Base-by-base conservation (phyloP, 1,140 invertebrate genomes). In the Galleria mellonella region DNA sequence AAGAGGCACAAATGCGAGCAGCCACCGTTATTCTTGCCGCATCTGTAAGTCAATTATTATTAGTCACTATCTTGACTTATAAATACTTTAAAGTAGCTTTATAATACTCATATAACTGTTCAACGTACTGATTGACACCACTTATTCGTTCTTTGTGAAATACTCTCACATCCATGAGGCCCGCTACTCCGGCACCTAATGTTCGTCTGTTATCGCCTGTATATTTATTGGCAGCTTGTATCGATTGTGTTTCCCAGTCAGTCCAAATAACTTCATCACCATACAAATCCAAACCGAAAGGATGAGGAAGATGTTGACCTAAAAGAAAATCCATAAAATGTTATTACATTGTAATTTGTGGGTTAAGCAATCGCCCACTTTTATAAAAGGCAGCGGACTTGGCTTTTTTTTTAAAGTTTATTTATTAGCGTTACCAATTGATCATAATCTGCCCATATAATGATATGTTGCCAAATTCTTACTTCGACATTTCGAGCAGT, bases 1-100 rank as follows among this genome's bases (percentile, higher is more conserved):
- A 97, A 69, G n/a, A 98, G 85, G 75, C 96, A 98, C 3, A 97
- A 86, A 81, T 97, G 95, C 0, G 95, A 96, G 74, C 96, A 97
- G 7, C 91, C 92, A 9, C 94, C 95, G 65, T 96, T 99, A 49
- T 93, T 91, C 27, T 87, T 88, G 6, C 89, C 91, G 77, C 97
- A 98, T 47, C 84, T 82, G 50, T 14, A 47, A 51, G 32, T 32
- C 46, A 37, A 42, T 10, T 5, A 35, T 17, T 7, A 6, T 6
- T 15, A 17, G 9, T 30, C n/a, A 39, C 37, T 32, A 10, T 32
- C 10, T 2, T 32, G 5, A 1, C 6, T 23, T 3, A 23, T 3
- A 23, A 23, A 23, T 23, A 23, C n/a, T 23, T 23, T 23, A 23
- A 23, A 23, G 2, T 33, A n/a, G 11, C 1, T 7, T 3, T 11